Evolutionary conservation across 2,113 vertebrate species (phyloP).

Genomic region (Candoia aspera): DNA sequence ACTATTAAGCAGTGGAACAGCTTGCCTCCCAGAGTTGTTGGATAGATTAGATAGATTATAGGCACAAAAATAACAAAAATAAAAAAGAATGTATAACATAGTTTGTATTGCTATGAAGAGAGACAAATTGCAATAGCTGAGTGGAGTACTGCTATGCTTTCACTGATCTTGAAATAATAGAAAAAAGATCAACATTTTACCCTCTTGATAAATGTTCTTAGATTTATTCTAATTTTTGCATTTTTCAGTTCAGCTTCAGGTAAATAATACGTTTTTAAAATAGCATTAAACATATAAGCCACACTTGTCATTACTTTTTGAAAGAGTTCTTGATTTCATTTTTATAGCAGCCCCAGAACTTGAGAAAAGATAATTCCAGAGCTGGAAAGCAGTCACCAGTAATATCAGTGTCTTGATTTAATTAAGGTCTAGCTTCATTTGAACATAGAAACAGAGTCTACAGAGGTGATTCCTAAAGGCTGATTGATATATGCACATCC

Average conservation of each 20-base stretch:
- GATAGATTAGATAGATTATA: too few species aligned
- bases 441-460: background rate
- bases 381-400: background rate
- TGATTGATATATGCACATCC: background rate
- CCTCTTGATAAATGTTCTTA: slow-evolving; percentile 51
- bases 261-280: background rate
- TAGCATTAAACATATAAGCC: background rate
- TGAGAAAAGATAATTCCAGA: background rate
- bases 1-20: too few species aligned
- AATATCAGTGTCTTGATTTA: background rate
- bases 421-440: background rate
- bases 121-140: slow-evolving; percentile 40
- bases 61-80: slow-evolving; percentile 58
- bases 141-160: slow-evolving; percentile 54
- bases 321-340: too few species aligned
- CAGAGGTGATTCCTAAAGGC: background rate
- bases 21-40: too few species aligned
- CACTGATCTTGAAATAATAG: slow-evolving; percentile 60
- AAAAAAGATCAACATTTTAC: slow-evolving; percentile 53
- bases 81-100: slow-evolving; percentile 35
- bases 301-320: background rate
- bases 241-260: background rate
- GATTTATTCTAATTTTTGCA: slow-evolving; percentile 36
- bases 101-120: slow-evolving; percentile 50
- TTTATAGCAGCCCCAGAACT: background rate